phyloP scores from a whole-genome alignment of 2,113 vertebrate genomes.

The Eolophus roseicapilla region DNA sequence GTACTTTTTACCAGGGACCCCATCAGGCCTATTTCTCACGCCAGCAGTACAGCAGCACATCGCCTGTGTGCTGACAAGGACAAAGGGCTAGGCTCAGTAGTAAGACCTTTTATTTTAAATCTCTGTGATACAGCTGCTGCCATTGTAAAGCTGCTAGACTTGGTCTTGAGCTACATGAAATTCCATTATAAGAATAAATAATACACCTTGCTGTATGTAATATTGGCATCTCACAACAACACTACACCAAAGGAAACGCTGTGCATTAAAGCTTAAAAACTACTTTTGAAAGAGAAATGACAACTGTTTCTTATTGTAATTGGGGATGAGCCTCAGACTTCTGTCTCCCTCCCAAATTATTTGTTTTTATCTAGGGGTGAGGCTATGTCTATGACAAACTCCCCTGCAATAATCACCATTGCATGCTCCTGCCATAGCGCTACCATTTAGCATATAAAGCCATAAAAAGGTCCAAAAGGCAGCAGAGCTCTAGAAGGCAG shows the following conservation, averaged over 20 bases:
- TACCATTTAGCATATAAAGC: background rate
- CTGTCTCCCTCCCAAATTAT: background rate
- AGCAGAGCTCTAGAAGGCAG: background rate
- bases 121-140: background rate
- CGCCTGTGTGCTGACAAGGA: background rate
- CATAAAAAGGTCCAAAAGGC: background rate
- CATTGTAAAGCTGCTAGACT: background rate
- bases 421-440: background rate
- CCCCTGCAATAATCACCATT: background rate
- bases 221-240: background rate
- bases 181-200: background rate
- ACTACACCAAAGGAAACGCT: background rate
- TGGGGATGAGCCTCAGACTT: background rate
- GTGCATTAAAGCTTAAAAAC: background rate
- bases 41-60: background rate
- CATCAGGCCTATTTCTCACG: background rate
- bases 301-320: background rate
- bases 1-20: constrained; percentile 9
- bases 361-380: background rate
- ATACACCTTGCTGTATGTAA: background rate
- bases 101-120: constrained; percentile 6
- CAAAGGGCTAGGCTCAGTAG: background rate
- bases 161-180: background rate
- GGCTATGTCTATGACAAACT: background rate
- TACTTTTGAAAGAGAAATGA: background rate